These are phyloP conservation scores for Caenorhabditis angaria DNA, from an alignment of 2,888 invertebrate genomes.

Conservation along the genomic window DNA sequence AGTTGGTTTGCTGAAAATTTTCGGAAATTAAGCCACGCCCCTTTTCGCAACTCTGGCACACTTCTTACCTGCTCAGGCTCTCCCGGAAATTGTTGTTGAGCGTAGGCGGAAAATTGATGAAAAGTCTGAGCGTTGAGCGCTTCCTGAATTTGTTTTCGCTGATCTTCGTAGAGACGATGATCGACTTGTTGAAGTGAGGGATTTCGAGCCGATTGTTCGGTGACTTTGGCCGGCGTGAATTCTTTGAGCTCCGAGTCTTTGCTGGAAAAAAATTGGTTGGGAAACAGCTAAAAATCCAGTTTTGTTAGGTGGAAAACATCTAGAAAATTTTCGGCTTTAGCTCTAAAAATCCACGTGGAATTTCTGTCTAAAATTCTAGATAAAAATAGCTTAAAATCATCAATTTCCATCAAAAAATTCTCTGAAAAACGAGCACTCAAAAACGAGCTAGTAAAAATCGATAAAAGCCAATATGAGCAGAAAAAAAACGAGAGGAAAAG, in stretches of 20 bases:
- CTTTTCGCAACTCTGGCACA: too few relatives aligned
- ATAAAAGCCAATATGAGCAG: not conserved
- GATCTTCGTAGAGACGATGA: slow-evolving; percentile 55
- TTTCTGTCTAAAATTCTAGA: too few relatives aligned
- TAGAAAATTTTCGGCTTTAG: not conserved
- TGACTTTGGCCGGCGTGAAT: slow-evolving; percentile 29
- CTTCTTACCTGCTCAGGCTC: slow-evolving; percentile 76
- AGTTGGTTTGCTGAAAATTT: slow-evolving; percentile 83
- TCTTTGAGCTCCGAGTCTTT: slow-evolving; percentile 48
- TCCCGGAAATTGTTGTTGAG: slow-evolving; percentile 86
- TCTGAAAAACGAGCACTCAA: not conserved
- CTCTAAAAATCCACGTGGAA: slow-evolving; percentile 11
- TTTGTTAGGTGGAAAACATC: not conserved
- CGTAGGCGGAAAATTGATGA: slow-evolving; percentile 87
- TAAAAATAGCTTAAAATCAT: not conserved
- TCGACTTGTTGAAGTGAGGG: slow-evolving; percentile 37
- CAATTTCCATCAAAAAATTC: not conserved
- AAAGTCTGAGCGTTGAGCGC: slow-evolving; percentile 87
- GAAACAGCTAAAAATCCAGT: not conserved
- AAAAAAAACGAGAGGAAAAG: not conserved
- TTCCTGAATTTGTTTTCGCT: slow-evolving; percentile 83
- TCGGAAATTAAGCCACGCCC: too few relatives aligned
- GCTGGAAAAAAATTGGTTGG: slow-evolving; percentile 8
- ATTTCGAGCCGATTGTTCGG: slow-evolving; percentile 33
- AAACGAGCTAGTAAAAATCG: slow-evolving; percentile 5